phyloP scores from a whole-genome alignment of 2,113 vertebrate species.

The Pungitius pungitius region DNA sequence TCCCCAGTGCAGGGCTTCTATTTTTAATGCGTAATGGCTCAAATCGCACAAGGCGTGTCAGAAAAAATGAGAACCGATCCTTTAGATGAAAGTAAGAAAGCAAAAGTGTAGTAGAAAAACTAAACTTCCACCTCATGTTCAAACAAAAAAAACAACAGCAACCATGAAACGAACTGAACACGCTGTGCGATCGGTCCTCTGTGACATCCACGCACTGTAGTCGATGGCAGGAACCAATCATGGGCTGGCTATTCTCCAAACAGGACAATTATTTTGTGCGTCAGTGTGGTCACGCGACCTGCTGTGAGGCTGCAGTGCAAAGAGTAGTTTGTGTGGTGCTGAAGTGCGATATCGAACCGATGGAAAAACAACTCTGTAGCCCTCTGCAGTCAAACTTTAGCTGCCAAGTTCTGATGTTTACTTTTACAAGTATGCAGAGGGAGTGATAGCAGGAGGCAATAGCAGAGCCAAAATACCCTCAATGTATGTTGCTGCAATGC shows the following conservation, averaged over 20 bases:
- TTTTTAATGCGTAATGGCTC: slow-evolving; percentile 10
- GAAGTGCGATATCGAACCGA: slow-evolving; percentile 19
- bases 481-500: background rate
- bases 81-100: slow-evolving; percentile 1
- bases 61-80: slow-evolving; percentile 10
- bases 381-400: slow-evolving; percentile 20
- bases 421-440: background rate
- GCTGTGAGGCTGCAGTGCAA: slow-evolving; percentile 28
- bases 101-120: background rate
- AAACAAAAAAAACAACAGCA: background rate
- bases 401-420: slow-evolving; percentile 30
- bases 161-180: background rate
- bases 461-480: background rate
- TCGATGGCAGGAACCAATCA: slow-evolving; percentile 6
- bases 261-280: slow-evolving; percentile 8
- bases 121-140: background rate
- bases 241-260: slow-evolving; percentile 22
- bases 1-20: slow-evolving; percentile 12
- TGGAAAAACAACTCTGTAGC: slow-evolving; percentile 32
- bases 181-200: slow-evolving; percentile 21
- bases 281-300: slow-evolving; percentile 31
- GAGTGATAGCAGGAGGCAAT: background rate
- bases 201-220: slow-evolving; percentile 11
- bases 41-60: background rate
- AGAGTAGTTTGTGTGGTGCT: slow-evolving; percentile 22